Base-by-base conservation (phyloP, 2,113 vertebrate genomes). In the Chloropsis cyanopogon region DNA sequence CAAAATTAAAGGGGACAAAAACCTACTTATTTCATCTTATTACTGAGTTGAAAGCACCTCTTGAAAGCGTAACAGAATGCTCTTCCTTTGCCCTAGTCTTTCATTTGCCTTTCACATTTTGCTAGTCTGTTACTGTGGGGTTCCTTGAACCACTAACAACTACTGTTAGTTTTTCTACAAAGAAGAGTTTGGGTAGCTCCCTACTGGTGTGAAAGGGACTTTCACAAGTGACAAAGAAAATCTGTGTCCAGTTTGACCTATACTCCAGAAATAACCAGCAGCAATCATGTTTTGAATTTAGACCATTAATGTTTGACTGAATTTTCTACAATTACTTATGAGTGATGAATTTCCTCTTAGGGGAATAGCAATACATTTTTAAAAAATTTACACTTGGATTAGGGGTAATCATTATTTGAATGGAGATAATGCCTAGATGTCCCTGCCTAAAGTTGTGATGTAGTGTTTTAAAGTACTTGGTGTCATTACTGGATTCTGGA, bases 1-100 rank as follows among this genome's bases (percentile, higher is more conserved):
- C 85, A 95, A 80, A 96, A 96, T 95, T 85, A 91, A 88, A 95
- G 52, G 82, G 90, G 59, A 85, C 39, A 90, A 95, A 95, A 95
- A 5, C 59, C 60, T 93, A 50, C 82, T 95, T 90, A 93, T 91
- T 95, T 94, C 54, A 94, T 50, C 14, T 91, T 87, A 63, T 88
- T 95, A 57, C 73, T 72, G 28, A 85, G 81, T 82, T 87, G 81
- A 89, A 92, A 91, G 63, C 47, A 66, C 11, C 60, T 89, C 89
- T 82, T 93, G 83, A 93, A 87, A 95, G 54, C 57, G 5, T 75
- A 88, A 91, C 83, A 37, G 63, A 91, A 92, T 13, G 33, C 24
- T 88, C n/a, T 69, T 88, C 78, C 46, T 73, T 87, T 86, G 71
- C 87, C 39, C 29, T 86, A 63, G 87, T 75, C 94, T 95, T 82